Base-by-base conservation (phyloP, 2,113 vertebrate species). In the Riparia riparia region DNA sequence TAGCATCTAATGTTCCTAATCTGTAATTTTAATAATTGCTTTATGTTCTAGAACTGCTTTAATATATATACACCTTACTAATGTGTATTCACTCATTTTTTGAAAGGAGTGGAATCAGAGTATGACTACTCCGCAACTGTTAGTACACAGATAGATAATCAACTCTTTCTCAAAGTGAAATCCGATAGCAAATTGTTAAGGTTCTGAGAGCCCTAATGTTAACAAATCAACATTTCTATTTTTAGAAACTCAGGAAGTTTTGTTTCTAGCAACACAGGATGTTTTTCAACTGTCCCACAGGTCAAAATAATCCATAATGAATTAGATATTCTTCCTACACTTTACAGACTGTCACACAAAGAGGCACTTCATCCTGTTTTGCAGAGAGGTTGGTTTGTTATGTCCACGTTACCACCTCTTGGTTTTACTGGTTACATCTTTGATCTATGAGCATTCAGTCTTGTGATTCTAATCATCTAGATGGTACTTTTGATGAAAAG, bases 241-340 rank as follows among this genome's bases (percentile, higher is more conserved):
- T 94, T 84, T 78, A 89, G 83, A 93, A 91, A 72, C 45, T 31
- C 44, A 82, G 91, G 76, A 95, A 86, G 89, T 71, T 86, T 81
- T 95, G 88, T 93, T 95, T 78, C 68, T 89, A 90, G 64, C 88
- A 95, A 86, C 89, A 89, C 42, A 95, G 86, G 83, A 82, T 81
- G 51, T 90, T 86, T 15, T 74, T 26, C 37, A 90, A 89, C 66
- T 69, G 54, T 65, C 39, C 22, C 58, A 70, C 63, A 31, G 39
- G 26, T 29, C 90, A 45, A 93, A 88, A 64, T 80, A 82, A 50
- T 24, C 68, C 50, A 37, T 21, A 66, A 14, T 54, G 54, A 83
- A 73, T 73, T 25, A 68, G 61, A 68, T 90, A 92, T 66, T 83
- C 95, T 83, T 90, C 95, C 94, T 71, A 89, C 92, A 34, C 58